Base-by-base conservation (phyloP, 2,113 vertebrate species). In the Serilophus lunatus region DNA sequence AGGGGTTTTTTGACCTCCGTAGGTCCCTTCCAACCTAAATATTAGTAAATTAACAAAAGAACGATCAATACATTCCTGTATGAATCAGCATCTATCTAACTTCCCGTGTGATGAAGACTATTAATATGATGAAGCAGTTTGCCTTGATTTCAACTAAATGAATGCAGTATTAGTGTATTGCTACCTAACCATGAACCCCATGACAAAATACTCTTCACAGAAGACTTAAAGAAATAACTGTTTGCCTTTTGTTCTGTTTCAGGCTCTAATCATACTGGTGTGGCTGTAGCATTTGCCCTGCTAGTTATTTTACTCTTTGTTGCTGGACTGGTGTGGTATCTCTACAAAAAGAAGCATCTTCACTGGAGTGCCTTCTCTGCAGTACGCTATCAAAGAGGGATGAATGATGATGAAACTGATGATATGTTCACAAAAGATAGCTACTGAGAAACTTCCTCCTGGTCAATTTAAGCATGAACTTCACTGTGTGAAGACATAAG, bases 381-480 rank as follows among this genome's bases (percentile, higher is more conserved):
- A 6, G 98, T 99, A 35, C 99, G 98, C 61, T 99, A 99, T 80
- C 96, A 98, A 88, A 98, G 99, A 91, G 98, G 98, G 71, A 94
- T 97, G 18, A 98, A 99, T 22, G 98, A 99, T 33, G 96, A 97
- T 3, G 99, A 99, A 94, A 97, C 97, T 57, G 98, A 98, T 74
- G 98, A 98, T 82, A 98, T 98, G 66, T 97, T 99, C 88, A 74
- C 95, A 22, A 97, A 96, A 60, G 96, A 96, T 8, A 66, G 66
- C 59, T 91, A 88, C 71, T 97, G 88, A 97, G 70, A 75, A 90
- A 23, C 80, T 79, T 77, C 6, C 22, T 91, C 90, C 72, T 90
- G 59, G 18, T 85, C 61, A 47, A 64, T 66, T 90, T 19, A 86
- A 70, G 66, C 51, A 17, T 60, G 53, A 84, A 90, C 86, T 93